Conservation (phyloP, 2,797 vertebrate genomes). For the Anas acuta region DNA sequence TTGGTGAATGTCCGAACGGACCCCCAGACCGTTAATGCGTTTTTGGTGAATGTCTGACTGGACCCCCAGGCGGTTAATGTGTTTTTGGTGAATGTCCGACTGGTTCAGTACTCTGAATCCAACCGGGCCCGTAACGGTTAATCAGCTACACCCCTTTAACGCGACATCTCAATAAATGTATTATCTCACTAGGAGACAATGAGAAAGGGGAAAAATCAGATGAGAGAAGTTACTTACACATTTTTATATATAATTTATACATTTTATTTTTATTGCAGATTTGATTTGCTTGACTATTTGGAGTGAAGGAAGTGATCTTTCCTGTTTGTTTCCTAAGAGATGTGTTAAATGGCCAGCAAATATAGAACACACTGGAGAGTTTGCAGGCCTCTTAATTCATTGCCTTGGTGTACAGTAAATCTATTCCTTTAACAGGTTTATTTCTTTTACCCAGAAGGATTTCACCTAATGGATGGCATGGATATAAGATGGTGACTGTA, state of each 20-base stretch:
- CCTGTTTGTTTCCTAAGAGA: constrained; percentile 51
- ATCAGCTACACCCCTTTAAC: too few species aligned
- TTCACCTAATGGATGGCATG: constrained; percentile 60
- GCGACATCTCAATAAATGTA: not conserved
- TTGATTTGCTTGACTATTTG: constrained; percentile 6
- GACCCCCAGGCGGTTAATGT: too few species aligned
- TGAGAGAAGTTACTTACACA: not conserved
- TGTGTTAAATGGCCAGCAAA: constrained; percentile 55
- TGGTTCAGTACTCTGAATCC: too few species aligned
- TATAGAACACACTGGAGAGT: constrained; percentile 44
- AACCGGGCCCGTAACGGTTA: too few species aligned
- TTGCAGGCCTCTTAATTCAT: constrained; percentile 61
- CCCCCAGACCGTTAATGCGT: too few species aligned
- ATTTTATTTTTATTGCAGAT: constrained; percentile 40
- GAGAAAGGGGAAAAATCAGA: not conserved
- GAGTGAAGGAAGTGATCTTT: constrained; percentile 28
- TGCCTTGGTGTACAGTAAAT: constrained; percentile 51
- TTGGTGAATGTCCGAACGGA: too few species aligned
- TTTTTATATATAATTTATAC: constrained; percentile 39
- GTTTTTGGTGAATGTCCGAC: too few species aligned
- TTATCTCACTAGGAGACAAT: not conserved
- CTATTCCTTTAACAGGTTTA: constrained; percentile 67
- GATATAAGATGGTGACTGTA: constrained; percentile 51
- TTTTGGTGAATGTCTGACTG: too few species aligned
- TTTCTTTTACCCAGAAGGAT: constrained; percentile 68